These are phyloP conservation scores for Diadumene lineata DNA, from an alignment of 92 coral and sea anemone species.

Conservation along the genomic window DNA sequence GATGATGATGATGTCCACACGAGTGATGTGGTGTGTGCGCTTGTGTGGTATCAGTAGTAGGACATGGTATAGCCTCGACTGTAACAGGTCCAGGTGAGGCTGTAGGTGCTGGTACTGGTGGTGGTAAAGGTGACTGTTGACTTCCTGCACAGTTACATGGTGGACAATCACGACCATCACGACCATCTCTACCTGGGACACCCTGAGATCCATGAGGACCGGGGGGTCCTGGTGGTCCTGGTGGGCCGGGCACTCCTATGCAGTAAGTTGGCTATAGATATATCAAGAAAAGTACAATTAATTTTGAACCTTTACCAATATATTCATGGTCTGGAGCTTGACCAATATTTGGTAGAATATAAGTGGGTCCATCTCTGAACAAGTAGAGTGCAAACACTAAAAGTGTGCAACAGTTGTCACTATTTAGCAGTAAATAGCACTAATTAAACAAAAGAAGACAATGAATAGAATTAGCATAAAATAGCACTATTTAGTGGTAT, in stretches of 20 bases:
- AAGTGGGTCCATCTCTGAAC: too few species aligned
- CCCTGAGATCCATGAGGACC: conserved; percentile 82
- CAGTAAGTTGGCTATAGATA: conserved; percentile 27
- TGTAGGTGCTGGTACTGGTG: conserved; percentile 28
- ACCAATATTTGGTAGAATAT: too few species aligned
- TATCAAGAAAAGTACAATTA: not conserved
- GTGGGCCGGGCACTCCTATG: conserved; percentile 53
- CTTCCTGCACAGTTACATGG: conserved; percentile 67
- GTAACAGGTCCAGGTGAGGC: conserved; percentile 1
- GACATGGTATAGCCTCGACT: conserved; percentile 13
- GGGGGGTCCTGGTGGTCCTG: conserved; percentile 84
- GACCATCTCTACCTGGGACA: conserved; percentile 86
- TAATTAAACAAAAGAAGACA: too few species aligned
- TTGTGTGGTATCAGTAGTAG: conserved; percentile 7
- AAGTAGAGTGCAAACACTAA: too few species aligned
- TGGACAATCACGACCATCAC: conserved; percentile 78
- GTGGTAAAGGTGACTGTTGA: conserved; percentile 16
- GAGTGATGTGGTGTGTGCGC: conserved; percentile 28
- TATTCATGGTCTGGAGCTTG: not conserved
- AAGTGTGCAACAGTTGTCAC: too few species aligned
- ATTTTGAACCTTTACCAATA: not conserved
- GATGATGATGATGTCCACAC: conserved; percentile 17
- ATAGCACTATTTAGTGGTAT: too few species aligned
- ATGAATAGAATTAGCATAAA: too few species aligned
- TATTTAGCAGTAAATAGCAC: too few species aligned